A percentile compares a stretch with the other conserved stretches of the same genome.
phyloP scores from a whole-genome alignment of 2,888 invertebrate genomes.

The Lamellibrachia satsuma region DNA sequence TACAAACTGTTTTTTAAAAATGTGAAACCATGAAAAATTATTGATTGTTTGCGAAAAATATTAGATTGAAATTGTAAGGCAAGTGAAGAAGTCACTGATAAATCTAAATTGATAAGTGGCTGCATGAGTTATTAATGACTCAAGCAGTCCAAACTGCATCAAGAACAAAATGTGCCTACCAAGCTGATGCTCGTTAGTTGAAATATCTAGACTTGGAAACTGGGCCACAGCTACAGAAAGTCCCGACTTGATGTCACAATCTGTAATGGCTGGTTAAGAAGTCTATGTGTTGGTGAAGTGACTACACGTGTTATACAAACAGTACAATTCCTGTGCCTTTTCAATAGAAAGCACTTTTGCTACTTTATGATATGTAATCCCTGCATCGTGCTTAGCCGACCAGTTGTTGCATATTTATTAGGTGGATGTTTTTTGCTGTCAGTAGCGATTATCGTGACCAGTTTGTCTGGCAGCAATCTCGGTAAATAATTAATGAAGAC shows the following conservation, averaged over 20 bases:
- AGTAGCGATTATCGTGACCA: neutral
- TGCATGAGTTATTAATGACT: slow-evolving; percentile 5
- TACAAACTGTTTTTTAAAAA: neutral
- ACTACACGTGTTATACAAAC: neutral
- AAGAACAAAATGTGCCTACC: neutral
- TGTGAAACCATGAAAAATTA: neutral
- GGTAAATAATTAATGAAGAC: neutral
- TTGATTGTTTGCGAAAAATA: neutral
- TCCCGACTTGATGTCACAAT: neutral
- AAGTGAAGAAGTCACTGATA: neutral
- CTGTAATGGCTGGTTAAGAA: neutral
- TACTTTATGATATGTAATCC: neutral
- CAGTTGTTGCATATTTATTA: neutral
- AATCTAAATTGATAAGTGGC: neutral
- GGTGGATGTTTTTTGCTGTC: neutral
- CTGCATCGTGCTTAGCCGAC: neutral
- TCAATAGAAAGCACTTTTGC: neutral
- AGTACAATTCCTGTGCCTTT: neutral
- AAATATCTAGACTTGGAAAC: neutral
- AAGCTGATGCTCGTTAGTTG: neutral
- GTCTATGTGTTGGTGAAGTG: neutral
- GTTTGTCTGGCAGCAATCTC: neutral
- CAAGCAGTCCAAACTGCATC: neutral
- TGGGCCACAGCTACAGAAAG: neutral
- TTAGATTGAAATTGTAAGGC: neutral